These are phyloP conservation scores for Leucoraja erinaceus DNA, from an alignment of 2,113 vertebrate genomes.

Conservation along the genomic window DNA sequence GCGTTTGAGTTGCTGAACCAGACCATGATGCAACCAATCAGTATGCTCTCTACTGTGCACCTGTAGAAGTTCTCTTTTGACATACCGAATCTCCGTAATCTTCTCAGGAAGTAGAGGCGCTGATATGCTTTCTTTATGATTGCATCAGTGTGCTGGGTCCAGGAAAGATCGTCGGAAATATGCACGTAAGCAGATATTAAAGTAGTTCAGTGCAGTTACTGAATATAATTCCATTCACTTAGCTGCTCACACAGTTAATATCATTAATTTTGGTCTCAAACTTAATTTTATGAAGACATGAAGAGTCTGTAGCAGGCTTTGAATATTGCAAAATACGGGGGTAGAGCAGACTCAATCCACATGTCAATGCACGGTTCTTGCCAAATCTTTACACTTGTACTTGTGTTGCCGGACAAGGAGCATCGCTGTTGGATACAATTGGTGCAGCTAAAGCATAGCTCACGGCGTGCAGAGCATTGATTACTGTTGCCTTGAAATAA, in stretches of 20 bases:
- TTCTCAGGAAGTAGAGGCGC: too few relatives aligned
- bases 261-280: neutral
- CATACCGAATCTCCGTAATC: too few relatives aligned
- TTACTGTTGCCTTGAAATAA: neutral
- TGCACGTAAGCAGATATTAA: neutral
- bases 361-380: neutral
- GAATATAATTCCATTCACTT: neutral
- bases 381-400: neutral
- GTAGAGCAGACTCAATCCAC: neutral
- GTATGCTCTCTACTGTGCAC: too few relatives aligned
- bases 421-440: neutral
- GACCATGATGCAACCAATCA: too few relatives aligned
- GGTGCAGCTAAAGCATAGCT: neutral
- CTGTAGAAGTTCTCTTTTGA: too few relatives aligned
- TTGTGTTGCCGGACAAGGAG: neutral
- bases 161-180: too few relatives aligned
- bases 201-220: neutral
- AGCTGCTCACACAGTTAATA: too few relatives aligned
- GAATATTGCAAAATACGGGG: neutral
- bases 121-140: too few relatives aligned
- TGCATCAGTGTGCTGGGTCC: too few relatives aligned
- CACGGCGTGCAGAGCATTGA: neutral
- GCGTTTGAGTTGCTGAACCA: too few relatives aligned
- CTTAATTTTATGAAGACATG: neutral
- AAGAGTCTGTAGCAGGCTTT: neutral